These are phyloP conservation scores for Pandemis corylana DNA, from an alignment of 2,888 invertebrate species.

Conservation along the genomic window DNA sequence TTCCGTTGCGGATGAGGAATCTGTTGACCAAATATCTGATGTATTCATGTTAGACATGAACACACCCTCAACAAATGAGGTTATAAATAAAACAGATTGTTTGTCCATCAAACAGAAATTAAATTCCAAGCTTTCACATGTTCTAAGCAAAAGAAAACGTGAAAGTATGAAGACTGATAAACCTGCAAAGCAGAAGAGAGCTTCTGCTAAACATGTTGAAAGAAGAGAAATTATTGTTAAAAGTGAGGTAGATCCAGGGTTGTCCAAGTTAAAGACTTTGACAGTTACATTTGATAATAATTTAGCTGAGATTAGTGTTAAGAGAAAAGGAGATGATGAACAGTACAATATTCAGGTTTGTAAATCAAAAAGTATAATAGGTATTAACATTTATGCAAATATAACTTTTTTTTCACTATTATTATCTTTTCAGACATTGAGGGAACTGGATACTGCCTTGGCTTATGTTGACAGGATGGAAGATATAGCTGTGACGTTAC, in stretches of 20 bases:
- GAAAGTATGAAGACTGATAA: constrained; percentile 69
- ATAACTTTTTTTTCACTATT: constrained; percentile 4
- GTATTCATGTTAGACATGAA: constrained; percentile 57
- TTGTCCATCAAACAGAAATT: constrained; percentile 78
- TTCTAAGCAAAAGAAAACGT: constrained; percentile 76
- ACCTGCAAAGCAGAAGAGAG: constrained; percentile 67
- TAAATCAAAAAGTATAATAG: neutral
- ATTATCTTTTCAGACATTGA: constrained; percentile 86
- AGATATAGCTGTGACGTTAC: constrained; percentile 87
- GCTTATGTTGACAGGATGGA: constrained; percentile 67
- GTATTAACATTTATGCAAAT: neutral
- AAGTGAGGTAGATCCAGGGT: constrained; percentile 45
- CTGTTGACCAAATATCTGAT: constrained; percentile 44
- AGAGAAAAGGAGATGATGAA: constrained; percentile 55
- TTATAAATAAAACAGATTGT: constrained; percentile 76
- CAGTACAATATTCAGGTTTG: constrained; percentile 35
- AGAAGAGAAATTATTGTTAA: constrained; percentile 36
- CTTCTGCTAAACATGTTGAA: constrained; percentile 53
- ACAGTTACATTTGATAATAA: constrained; percentile 65
- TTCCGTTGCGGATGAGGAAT: constrained; percentile 41
- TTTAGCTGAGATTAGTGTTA: constrained; percentile 72
- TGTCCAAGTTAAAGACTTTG: constrained; percentile 60
- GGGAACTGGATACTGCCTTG: constrained; percentile 89
- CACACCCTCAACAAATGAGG: constrained; percentile 54
- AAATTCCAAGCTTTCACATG: constrained; percentile 75